Evolutionary conservation across 2,888 invertebrate species (phyloP).

Genomic region (Clusia tigrina): DNA sequence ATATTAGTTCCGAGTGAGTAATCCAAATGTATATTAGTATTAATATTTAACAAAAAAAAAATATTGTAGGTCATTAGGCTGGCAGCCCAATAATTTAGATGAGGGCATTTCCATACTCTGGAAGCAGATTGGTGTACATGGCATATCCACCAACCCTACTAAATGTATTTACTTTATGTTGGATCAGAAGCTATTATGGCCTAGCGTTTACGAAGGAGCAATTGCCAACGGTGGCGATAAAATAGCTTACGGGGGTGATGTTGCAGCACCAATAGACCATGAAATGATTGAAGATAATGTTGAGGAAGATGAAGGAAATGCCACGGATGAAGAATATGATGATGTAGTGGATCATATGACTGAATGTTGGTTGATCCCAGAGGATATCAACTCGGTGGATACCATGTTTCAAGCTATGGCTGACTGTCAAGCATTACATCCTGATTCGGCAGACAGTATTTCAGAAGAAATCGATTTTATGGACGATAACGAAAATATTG

Average conservation of each 20-base stretch:
- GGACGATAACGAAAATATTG: conserved; percentile 59
- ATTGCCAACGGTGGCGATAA: conserved; percentile 42
- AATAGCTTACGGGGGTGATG: conserved; percentile 25
- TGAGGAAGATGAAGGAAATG: conserved; percentile 48
- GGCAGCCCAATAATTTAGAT: conserved; percentile 54
- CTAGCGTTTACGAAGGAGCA: conserved; percentile 49
- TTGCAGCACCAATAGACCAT: background rate
- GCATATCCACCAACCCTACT: conserved; percentile 55
- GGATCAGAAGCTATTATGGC: conserved; percentile 59
- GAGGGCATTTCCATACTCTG: conserved; percentile 62
- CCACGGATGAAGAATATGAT: conserved; percentile 52
- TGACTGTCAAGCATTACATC: conserved; percentile 81
- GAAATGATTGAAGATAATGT: conserved; percentile 38
- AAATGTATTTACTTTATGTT: conserved; percentile 63
- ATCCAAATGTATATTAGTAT: conserved; percentile 12
- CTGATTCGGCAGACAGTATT: conserved; percentile 73
- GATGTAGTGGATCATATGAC: conserved; percentile 68
- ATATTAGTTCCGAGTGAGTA: conserved; percentile 60
- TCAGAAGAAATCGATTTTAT: conserved; percentile 62
- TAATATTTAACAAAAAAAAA: conserved; percentile 12
- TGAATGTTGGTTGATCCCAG: conserved; percentile 77
- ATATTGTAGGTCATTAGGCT: conserved; percentile 53
- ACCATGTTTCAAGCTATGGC: conserved; percentile 78
- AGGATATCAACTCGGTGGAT: conserved; percentile 70
- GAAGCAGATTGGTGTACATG: conserved; percentile 62